phyloP scores from a whole-genome alignment of 2,888 invertebrate species.

The Amaurobius ferox region DNA sequence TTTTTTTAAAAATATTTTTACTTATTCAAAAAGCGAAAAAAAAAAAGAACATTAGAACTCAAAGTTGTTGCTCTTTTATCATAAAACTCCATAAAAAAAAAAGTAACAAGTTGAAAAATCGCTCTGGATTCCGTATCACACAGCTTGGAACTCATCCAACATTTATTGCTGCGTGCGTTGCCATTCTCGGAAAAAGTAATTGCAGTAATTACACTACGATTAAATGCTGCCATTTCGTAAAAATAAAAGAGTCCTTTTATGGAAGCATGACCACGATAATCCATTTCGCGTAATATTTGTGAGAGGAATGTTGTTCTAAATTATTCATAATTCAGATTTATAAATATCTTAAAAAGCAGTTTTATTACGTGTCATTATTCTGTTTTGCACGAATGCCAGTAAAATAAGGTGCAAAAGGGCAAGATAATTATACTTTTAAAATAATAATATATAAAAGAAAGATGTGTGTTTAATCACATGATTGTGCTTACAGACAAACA shows the following conservation, averaged over 20 bases:
- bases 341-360: not conserved
- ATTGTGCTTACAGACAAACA: no score
- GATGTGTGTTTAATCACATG: no score
- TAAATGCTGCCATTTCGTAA: not conserved
- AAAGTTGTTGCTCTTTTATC: not conserved
- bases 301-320: not conserved
- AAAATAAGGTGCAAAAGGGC: no score
- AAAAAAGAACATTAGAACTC: no score
- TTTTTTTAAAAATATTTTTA: no score
- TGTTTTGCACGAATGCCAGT: not conserved
- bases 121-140: not conserved
- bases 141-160: not conserved
- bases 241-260: not conserved
- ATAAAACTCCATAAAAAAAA: not conserved
- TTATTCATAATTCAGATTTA: not conserved
- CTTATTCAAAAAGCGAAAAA: no score
- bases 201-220: conserved; percentile 4
- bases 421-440: no score
- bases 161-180: not conserved
- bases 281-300: not conserved
- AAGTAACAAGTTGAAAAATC: conserved; percentile 9
- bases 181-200: not conserved
- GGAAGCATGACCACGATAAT: not conserved
- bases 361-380: not conserved
- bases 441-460: no score